Conservation (phyloP, 2,113 vertebrate genomes). For the human region DNA sequence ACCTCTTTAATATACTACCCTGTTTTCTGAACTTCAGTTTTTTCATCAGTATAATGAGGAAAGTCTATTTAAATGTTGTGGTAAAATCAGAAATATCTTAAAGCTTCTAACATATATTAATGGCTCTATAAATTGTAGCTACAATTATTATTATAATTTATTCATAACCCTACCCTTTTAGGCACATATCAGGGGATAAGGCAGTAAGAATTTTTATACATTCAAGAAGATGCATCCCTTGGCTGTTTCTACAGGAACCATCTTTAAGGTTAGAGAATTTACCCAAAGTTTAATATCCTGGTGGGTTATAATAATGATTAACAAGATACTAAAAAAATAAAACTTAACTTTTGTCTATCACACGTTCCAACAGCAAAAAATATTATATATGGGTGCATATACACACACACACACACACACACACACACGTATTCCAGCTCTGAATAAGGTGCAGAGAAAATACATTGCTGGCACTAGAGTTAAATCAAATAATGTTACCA, state of each 20-base stretch:
- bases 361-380: neutral
- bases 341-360: neutral
- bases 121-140: neutral
- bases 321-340: neutral
- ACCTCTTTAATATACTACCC: neutral
- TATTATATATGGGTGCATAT: neutral
- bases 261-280: neutral
- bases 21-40: neutral
- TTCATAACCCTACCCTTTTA: neutral
- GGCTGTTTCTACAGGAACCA: neutral
- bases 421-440: neutral
- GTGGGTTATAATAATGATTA: neutral
- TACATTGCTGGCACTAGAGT: neutral
- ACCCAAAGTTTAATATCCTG: neutral
- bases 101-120: neutral
- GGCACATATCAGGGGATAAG: neutral
- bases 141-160: neutral
- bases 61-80: neutral
- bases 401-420: neutral
- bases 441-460: neutral
- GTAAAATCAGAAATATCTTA: neutral
- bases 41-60: neutral
- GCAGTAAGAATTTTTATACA: neutral
- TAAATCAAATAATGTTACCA: neutral
- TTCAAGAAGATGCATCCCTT: neutral